Base-by-base conservation (phyloP, 1,140 invertebrate genomes). In the Ceratina australensis region DNA sequence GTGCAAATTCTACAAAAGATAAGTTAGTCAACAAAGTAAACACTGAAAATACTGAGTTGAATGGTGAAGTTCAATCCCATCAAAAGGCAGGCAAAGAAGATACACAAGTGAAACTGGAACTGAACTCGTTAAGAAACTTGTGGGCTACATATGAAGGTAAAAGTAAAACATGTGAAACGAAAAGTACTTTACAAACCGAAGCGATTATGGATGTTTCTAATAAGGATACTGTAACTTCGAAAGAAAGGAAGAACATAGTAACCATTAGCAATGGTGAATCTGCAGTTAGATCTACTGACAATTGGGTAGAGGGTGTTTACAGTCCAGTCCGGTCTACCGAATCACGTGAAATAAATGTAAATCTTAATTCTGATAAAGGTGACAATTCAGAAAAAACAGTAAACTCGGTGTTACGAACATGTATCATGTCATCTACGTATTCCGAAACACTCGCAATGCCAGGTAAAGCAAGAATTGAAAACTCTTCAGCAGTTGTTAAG, bases 381-480 rank as follows among this genome's bases (percentile, higher is more conserved):
- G 28, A 15, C 18, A 15, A 87, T 67, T n/a, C 50, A 69, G 20
- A 65, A 24, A 22, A 74, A 88, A 79, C 57, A 79, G 2, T 24
- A 82, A 20, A 80, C 85, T 10, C 54, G 28, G 28, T 90, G 0
- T 91, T 91, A 0, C 79, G 80, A 13, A 86, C 89, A 60, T 91
- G 92, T 50, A 71, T 90, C 8, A 92, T 91, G 18, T 92, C 91
- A 0, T 91, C 90, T 4, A 84, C 87, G 47, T 90, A 92, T 20
- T 81, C 92, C 3, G 87, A 92, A 69, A 91, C 91, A 16, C 87
- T 92, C 56, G 86, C 91, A 22, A 90, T 87, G 2, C 87, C 82
- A 72, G 75, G 87, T 10, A 89, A 90, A 16, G 15, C 28, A 33
- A 33, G 28, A 33, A 33, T 69, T 26, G 82, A 86, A 47, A 81